Conservation (phyloP, 2,113 vertebrate genomes). For the Excalfactoria chinensis region DNA sequence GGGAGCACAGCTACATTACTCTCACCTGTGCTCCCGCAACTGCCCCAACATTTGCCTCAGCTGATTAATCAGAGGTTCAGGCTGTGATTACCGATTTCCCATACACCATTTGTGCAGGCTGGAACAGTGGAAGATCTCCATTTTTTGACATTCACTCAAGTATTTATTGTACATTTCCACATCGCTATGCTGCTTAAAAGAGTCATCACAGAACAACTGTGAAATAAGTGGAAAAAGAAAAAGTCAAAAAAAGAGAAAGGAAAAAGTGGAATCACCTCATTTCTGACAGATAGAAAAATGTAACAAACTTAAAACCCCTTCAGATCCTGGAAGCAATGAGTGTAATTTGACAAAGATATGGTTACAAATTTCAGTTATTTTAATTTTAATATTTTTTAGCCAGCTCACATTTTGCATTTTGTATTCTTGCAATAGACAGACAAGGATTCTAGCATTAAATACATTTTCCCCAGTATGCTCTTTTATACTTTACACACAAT, state of each 20-base stretch:
- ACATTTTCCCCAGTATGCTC: background rate
- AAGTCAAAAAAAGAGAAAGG: background rate
- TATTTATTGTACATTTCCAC: background rate
- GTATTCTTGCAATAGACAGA: background rate
- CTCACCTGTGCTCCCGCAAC: no score
- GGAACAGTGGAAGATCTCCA: background rate
- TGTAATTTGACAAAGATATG: background rate
- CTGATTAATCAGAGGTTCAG: no score
- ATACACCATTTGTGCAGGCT: background rate
- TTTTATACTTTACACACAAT: slow-evolving; percentile 49
- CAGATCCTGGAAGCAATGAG: background rate
- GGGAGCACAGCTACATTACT: no score
- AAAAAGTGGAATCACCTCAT: background rate
- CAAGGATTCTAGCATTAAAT: slow-evolving; percentile 1
- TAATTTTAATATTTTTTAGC: slow-evolving; percentile 14
- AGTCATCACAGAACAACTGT: background rate
- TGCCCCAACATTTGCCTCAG: no score
- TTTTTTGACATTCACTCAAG: background rate
- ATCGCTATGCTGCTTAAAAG: background rate
- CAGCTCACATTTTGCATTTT: background rate
- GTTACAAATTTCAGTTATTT: background rate
- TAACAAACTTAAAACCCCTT: background rate
- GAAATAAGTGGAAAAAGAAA: background rate
- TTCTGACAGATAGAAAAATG: slow-evolving; percentile 9
- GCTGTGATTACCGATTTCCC: no score